Evolutionary conservation across 2,888 invertebrate genomes (phyloP).

Genomic region (Caenorhabditis sp.): DNA sequence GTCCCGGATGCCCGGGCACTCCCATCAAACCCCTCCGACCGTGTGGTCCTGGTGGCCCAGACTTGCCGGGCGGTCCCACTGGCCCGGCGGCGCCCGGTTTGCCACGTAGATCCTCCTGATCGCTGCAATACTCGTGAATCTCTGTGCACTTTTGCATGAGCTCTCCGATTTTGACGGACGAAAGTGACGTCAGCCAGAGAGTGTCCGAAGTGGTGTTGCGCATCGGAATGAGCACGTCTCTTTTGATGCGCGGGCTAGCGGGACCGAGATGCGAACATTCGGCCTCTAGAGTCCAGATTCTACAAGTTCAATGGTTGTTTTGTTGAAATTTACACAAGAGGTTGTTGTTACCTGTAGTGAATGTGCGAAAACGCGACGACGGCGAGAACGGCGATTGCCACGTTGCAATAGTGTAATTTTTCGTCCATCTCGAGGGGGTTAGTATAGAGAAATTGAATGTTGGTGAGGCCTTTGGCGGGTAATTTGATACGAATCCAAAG

Average conservation of each 20-base stretch:
- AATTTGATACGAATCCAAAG: no score
- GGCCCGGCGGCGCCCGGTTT: slow-evolving; percentile 62
- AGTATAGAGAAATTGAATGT: no score
- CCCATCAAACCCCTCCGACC: slow-evolving; percentile 69
- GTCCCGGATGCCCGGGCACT: slow-evolving; percentile 68
- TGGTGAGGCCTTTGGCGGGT: no score
- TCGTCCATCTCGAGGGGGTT: slow-evolving; percentile 31
- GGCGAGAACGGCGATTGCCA: slow-evolving; percentile 22
- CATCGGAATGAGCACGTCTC: slow-evolving; percentile 16
- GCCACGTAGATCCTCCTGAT: slow-evolving; percentile 62
- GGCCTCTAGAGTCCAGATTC: slow-evolving; percentile 29
- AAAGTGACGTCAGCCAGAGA: slow-evolving; percentile 69
- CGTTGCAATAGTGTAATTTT: slow-evolving; percentile 29
- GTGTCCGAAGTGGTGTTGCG: slow-evolving; percentile 33
- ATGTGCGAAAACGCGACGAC: slow-evolving; percentile 31
- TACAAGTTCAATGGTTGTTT: slow-evolving; percentile 2
- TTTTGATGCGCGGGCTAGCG: slow-evolving; percentile 9
- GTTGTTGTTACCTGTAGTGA: slow-evolving; percentile 25
- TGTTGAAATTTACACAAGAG: background rate
- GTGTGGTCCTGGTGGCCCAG: slow-evolving; percentile 65
- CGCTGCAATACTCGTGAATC: slow-evolving; percentile 77
- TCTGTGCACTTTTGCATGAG: slow-evolving; percentile 76
- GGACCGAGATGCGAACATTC: background rate
- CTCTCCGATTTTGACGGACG: slow-evolving; percentile 71
- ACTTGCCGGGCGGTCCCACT: slow-evolving; percentile 62